Evolutionary conservation across 2,797 vertebrate genomes (phyloP).

Genomic region (Coregonus suidteri): DNA sequence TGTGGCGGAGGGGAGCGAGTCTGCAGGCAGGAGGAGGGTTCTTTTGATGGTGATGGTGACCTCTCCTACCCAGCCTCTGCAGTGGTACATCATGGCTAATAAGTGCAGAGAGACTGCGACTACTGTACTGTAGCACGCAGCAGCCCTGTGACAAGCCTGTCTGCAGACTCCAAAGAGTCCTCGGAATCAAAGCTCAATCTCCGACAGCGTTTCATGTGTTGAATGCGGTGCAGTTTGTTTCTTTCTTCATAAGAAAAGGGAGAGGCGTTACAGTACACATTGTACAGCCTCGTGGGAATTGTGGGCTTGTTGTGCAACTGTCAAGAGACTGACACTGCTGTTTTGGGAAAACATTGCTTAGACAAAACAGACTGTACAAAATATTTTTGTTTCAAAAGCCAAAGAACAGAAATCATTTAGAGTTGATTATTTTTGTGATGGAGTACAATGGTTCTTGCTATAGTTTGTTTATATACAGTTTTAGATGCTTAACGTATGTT

Average conservation of each 20-base stretch:
- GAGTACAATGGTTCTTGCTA: background rate
- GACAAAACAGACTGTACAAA: background rate
- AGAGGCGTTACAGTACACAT: background rate
- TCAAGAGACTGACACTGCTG: background rate
- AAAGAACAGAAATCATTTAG: background rate
- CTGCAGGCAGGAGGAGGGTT: background rate
- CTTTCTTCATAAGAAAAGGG: background rate
- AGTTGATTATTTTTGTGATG: background rate
- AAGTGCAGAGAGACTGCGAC: background rate
- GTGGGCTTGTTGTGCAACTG: background rate
- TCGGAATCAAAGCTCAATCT: constrained; percentile 18
- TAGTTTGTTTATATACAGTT: background rate
- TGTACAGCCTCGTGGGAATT: background rate
- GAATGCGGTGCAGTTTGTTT: constrained; percentile 10
- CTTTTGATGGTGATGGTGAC: constrained; percentile 1
- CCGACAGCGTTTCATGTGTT: constrained; percentile 15
- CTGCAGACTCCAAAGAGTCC: constrained; percentile 3
- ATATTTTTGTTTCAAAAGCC: background rate
- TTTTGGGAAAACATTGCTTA: background rate
- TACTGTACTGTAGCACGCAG: background rate
- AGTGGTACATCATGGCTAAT: background rate
- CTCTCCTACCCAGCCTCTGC: background rate
- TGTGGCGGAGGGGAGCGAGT: background rate
- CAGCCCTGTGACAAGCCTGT: background rate
- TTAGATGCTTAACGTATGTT: background rate